phyloP scores from a whole-genome alignment of 2,888 invertebrate genomes.

The Melieria omissa region DNA sequence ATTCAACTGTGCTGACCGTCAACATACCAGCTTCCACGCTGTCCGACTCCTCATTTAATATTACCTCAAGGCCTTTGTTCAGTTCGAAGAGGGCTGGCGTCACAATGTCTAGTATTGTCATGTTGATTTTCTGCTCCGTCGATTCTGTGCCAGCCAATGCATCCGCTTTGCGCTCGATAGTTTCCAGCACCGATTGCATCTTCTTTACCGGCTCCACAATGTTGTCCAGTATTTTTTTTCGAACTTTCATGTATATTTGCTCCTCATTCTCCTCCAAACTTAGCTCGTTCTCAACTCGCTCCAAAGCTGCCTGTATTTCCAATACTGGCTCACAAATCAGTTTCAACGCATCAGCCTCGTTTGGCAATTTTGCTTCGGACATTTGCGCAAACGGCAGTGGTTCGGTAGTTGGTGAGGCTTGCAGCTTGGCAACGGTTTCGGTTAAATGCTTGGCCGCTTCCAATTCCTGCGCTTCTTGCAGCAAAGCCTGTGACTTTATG shows the following conservation, averaged over 20 bases:
- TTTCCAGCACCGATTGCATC: slow-evolving; percentile 55
- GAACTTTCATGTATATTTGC: slow-evolving; percentile 61
- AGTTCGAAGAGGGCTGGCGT: slow-evolving; percentile 74
- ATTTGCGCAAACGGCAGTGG: slow-evolving; percentile 61
- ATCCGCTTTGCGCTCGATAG: slow-evolving; percentile 57
- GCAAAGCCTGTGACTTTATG: slow-evolving; percentile 70
- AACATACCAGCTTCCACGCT: slow-evolving; percentile 62
- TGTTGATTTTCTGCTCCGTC: slow-evolving; percentile 68
- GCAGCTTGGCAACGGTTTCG: slow-evolving; percentile 64
- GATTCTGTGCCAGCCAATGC: slow-evolving; percentile 55
- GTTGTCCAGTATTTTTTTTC: slow-evolving; percentile 59
- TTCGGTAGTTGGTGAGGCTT: slow-evolving; percentile 54
- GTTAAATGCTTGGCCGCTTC: slow-evolving; percentile 65
- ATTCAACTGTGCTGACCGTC: slow-evolving; percentile 67
- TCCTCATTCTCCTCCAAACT: slow-evolving; percentile 63
- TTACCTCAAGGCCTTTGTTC: slow-evolving; percentile 71
- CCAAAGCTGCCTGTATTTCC: slow-evolving; percentile 67
- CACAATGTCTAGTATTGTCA: slow-evolving; percentile 74
- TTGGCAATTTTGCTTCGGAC: slow-evolving; percentile 59
- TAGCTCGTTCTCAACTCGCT: slow-evolving; percentile 63
- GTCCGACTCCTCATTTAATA: slow-evolving; percentile 59
- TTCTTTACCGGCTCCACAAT: slow-evolving; percentile 60
- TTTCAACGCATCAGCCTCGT: slow-evolving; percentile 62
- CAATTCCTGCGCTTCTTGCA: slow-evolving; percentile 68
- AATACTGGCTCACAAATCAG: slow-evolving; percentile 65